These are phyloP conservation scores for Elachura formosa DNA, from an alignment of 2,113 vertebrate genomes.

Conservation along the genomic window DNA sequence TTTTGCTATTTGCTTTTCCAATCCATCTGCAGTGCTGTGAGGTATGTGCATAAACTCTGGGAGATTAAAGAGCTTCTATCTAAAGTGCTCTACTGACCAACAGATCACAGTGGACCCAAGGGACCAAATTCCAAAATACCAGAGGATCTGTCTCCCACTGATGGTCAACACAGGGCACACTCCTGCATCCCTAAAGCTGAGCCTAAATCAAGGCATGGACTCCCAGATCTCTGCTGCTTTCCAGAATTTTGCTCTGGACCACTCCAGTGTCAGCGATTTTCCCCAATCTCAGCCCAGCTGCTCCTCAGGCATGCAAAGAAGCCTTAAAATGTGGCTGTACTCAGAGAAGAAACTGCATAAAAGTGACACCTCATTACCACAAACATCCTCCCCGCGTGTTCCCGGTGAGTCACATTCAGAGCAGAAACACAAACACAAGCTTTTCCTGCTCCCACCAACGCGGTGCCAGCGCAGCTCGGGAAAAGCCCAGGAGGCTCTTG, in stretches of 20 bases:
- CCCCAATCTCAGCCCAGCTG: neutral
- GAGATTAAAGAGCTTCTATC: neutral
- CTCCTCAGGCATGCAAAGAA: neutral
- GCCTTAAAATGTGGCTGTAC: neutral
- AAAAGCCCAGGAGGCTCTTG: neutral
- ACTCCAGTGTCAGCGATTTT: neutral
- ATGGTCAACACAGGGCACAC: fast-evolving
- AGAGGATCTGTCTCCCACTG: neutral
- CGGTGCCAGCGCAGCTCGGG: neutral
- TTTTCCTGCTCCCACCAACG: neutral
- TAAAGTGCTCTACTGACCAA: neutral
- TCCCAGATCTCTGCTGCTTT: fast-evolving
- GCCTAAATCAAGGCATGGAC: neutral
- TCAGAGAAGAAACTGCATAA: neutral
- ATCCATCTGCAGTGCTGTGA: neutral
- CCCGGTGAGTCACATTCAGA: neutral
- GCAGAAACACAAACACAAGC: constrained; percentile 20
- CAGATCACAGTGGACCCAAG: neutral
- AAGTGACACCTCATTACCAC: constrained; percentile 43
- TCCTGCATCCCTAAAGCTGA: neutral
- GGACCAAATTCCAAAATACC: neutral
- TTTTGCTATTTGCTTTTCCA: neutral
- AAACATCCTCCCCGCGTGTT: neutral
- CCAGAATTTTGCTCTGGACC: neutral
- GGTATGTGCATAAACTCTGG: neutral